Evolutionary conservation across 2,888 invertebrate genomes (phyloP).

Genomic region (Clepsis dumicolana): DNA sequence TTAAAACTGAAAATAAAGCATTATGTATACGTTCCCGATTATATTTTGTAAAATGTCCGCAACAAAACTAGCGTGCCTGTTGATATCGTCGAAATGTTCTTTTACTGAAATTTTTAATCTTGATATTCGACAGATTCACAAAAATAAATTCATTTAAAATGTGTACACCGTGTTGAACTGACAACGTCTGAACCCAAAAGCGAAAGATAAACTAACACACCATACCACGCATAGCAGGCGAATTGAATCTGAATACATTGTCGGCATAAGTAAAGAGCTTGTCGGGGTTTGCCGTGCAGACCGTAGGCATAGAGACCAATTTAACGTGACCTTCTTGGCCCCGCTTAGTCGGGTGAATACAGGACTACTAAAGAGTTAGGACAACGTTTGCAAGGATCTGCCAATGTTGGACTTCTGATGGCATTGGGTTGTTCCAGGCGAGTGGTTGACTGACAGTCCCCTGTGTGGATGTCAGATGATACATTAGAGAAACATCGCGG

Average conservation of each 20-base stretch:
- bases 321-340: slow-evolving; percentile 51
- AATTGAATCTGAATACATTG: slow-evolving; percentile 75
- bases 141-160: not conserved
- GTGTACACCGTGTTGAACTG: slow-evolving; percentile 3
- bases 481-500: slow-evolving; percentile 69
- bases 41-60: too few relatives aligned
- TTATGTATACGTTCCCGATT: too few relatives aligned
- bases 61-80: too few relatives aligned
- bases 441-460: slow-evolving; percentile 81
- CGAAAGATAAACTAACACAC: slow-evolving; percentile 61
- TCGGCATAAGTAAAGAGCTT: slow-evolving; percentile 75
- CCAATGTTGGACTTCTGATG: slow-evolving; percentile 67
- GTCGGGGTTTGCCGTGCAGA: slow-evolving; percentile 57
- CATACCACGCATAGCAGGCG: slow-evolving; percentile 55
- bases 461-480: slow-evolving; percentile 71
- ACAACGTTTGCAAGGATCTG: slow-evolving; percentile 56
- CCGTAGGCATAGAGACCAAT: slow-evolving; percentile 55
- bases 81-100: too few relatives aligned
- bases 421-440: slow-evolving; percentile 75
- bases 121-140: not conserved
- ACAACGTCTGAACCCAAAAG: slow-evolving; percentile 51
- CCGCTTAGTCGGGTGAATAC: not conserved
- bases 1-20: too few relatives aligned
- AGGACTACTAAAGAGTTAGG: slow-evolving; percentile 40
- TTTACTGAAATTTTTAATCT: not conserved